Conservation (phyloP, 2,113 vertebrate genomes). For the Columba livia region DNA sequence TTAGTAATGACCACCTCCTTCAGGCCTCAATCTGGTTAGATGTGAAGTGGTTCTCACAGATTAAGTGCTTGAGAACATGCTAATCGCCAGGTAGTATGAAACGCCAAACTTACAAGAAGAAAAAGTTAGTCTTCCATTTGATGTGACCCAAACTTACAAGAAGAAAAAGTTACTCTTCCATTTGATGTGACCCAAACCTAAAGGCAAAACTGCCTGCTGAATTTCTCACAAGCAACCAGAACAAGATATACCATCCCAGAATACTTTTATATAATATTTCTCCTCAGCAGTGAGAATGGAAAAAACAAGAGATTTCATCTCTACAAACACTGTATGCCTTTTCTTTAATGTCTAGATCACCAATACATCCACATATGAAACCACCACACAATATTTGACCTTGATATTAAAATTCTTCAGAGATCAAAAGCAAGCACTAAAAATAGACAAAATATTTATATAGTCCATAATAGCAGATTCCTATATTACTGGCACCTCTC, state of each 20-base stretch:
- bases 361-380: background rate
- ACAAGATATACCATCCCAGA: background rate
- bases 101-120: background rate
- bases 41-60: background rate
- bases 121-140: background rate
- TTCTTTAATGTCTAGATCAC: background rate
- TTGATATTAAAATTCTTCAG: conserved; percentile 51
- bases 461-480: background rate
- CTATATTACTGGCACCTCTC: background rate
- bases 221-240: background rate
- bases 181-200: background rate
- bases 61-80: background rate
- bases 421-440: conserved; percentile 48
- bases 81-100: background rate
- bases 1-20: background rate
- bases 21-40: background rate
- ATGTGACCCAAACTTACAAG: background rate
- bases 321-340: background rate
- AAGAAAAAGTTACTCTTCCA: background rate
- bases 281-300: background rate
- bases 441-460: conserved; percentile 36
- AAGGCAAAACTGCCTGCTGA: background rate
- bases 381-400: conserved; percentile 27
- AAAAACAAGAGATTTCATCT: background rate
- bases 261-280: background rate